Percentiles rank a stretch among this genome's conserved stretches.
Evolutionary conservation across 2,797 vertebrate species (phyloP).

Genomic region (Argentina silus): DNA sequence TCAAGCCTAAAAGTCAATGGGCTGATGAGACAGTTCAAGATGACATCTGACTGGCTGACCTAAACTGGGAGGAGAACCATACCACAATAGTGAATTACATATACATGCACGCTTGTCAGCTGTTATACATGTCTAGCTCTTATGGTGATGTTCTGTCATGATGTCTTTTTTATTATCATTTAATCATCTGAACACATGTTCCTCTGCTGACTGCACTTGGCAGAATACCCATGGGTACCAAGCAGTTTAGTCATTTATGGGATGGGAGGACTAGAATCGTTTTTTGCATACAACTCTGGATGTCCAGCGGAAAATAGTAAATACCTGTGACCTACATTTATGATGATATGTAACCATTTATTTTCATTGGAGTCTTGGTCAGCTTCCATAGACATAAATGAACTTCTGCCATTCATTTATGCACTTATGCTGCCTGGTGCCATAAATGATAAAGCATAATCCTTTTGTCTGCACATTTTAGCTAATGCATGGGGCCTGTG

Average conservation of each 20-base stretch:
- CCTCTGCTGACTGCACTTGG: background rate
- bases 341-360: background rate
- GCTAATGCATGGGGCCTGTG: too few species aligned
- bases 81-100: background rate
- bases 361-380: background rate
- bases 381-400: too few species aligned
- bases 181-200: background rate
- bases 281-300: background rate
- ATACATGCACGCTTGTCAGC: background rate
- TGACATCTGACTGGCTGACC: conserved; percentile 39
- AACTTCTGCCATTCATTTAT: too few species aligned
- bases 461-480: too few species aligned
- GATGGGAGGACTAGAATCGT: background rate
- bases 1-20: conserved; percentile 35
- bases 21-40: conserved; percentile 25
- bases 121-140: background rate
- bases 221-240: background rate
- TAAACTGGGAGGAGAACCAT: conserved; percentile 23
- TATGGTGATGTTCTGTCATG: background rate
- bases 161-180: background rate
- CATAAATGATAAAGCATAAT: too few species aligned
- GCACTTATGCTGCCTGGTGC: too few species aligned
- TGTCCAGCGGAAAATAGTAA: background rate
- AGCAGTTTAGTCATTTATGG: background rate
- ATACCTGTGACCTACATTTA: background rate